Percentiles rank a stretch among this genome's conserved stretches.
phyloP scores from a whole-genome alignment of 2,888 invertebrate genomes.

The Drosophila neoperkinsi region DNA sequence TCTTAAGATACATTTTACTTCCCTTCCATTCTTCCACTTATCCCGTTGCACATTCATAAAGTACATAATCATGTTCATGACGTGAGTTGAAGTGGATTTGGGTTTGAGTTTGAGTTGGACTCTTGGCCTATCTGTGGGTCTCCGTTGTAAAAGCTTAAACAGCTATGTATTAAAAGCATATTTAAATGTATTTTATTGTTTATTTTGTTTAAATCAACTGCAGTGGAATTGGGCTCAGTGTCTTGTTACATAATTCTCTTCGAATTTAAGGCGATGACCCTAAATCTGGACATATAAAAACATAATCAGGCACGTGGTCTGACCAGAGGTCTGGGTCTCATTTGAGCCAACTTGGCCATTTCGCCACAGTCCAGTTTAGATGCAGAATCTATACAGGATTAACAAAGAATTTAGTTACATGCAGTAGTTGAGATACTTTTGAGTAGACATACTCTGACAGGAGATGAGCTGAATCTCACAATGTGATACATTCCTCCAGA shows the following conservation, averaged over 20 bases:
- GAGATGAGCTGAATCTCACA: slow-evolving; percentile 48
- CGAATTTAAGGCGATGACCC: not conserved
- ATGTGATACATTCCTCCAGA: slow-evolving; percentile 34
- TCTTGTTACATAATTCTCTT: slow-evolving; percentile 13
- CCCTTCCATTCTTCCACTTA: slow-evolving; percentile 27
- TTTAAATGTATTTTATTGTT: slow-evolving; percentile 60
- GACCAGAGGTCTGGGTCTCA: slow-evolving; percentile 23
- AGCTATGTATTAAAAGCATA: slow-evolving; percentile 65
- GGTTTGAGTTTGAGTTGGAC: slow-evolving; percentile 2
- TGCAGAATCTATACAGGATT: slow-evolving; percentile 6
- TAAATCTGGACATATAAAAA: not conserved
- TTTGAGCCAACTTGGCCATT: slow-evolving; percentile 32
- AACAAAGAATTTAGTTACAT: not conserved
- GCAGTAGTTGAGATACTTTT: rapidly evolving
- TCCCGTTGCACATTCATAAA: slow-evolving; percentile 72
- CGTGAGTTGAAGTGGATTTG: slow-evolving; percentile 56
- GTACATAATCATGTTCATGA: slow-evolving; percentile 78
- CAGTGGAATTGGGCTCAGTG: slow-evolving; percentile 5
- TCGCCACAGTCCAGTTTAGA: slow-evolving; percentile 21
- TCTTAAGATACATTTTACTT: not conserved
- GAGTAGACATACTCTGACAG: slow-evolving; percentile 39
- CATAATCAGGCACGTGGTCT: not conserved
- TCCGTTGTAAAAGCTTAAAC: slow-evolving; percentile 68
- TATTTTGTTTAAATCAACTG: slow-evolving; percentile 50
- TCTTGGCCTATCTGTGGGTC: slow-evolving; percentile 19